These are phyloP conservation scores for Leucosticte australis DNA, from an alignment of 2,113 vertebrate genomes.

Conservation along the genomic window DNA sequence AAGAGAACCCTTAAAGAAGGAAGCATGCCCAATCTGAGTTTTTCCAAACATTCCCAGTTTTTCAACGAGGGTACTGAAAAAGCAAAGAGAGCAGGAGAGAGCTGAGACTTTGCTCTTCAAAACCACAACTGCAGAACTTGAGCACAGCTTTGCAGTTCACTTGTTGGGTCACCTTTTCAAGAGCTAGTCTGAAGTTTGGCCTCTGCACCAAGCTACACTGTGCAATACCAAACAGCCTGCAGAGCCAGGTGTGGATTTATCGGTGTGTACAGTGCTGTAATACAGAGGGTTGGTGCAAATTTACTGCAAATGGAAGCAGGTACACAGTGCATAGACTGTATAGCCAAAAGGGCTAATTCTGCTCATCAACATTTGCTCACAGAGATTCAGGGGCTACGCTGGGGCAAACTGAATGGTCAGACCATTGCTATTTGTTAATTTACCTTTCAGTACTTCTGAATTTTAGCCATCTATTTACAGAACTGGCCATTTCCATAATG, in stretches of 20 bases:
- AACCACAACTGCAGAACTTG: neutral
- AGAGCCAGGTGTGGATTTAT: neutral
- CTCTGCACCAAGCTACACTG: rapidly evolving
- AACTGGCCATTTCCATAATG: neutral
- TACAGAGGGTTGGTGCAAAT: neutral
- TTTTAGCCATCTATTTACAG: neutral
- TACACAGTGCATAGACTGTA: neutral
- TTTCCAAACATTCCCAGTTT: neutral
- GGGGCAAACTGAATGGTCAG: neutral
- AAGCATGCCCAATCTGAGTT: neutral
- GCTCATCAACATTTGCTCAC: neutral
- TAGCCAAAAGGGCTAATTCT: neutral
- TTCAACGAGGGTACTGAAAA: neutral
- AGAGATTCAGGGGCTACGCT: neutral
- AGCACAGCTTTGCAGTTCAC: neutral
- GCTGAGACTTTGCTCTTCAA: neutral
- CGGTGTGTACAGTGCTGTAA: neutral
- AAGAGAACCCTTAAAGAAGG: neutral
- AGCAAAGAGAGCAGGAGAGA: neutral
- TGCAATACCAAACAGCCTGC: neutral
- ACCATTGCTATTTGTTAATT: neutral
- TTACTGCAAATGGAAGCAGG: neutral
- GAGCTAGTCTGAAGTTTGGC: neutral
- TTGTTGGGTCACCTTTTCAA: neutral
- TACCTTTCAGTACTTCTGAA: neutral